These are phyloP conservation scores for Leptinotarsa peninsularis DNA, from an alignment of 2,888 invertebrate species.

Conservation along the genomic window DNA sequence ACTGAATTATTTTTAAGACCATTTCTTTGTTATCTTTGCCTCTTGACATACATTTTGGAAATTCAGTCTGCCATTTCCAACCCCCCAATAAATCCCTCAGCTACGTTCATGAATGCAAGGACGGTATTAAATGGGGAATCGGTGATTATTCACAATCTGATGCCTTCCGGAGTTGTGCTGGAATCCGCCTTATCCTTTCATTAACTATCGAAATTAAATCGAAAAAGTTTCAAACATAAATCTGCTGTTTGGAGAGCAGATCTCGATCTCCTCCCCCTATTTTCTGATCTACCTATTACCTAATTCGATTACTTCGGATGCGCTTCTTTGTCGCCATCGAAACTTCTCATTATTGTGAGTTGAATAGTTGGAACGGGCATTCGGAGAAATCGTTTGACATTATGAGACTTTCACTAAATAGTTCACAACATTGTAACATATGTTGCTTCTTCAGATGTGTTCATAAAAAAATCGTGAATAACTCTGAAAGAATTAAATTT, in stretches of 20 bases:
- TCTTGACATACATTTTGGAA: not conserved
- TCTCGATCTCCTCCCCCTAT: constrained; percentile 36
- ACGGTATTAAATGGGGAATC: constrained; percentile 60
- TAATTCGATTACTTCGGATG: constrained; percentile 29
- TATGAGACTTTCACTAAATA: too few relatives aligned
- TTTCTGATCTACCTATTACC: constrained; percentile 30
- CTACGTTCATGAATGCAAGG: constrained; percentile 45
- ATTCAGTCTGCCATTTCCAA: not conserved
- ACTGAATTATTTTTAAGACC: too few relatives aligned
- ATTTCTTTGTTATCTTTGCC: not conserved
- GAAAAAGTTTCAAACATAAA: constrained; percentile 60
- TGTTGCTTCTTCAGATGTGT: too few relatives aligned
- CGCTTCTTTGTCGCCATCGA: constrained; percentile 6
- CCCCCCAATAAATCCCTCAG: not conserved
- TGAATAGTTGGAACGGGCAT: constrained; percentile 7
- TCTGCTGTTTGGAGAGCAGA: constrained; percentile 52
- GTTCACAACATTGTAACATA: too few relatives aligned
- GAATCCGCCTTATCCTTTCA: constrained; percentile 51
- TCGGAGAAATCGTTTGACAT: not conserved
- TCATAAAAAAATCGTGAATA: too few relatives aligned
- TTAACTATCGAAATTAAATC: constrained; percentile 60
- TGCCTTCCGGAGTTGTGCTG: constrained; percentile 45
- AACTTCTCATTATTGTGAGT: constrained; percentile 13
- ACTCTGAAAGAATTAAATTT: too few relatives aligned
- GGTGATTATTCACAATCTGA: constrained; percentile 62